phyloP scores from a whole-genome alignment of 1,140 invertebrate genomes.

The Belonocnema kinseyi region DNA sequence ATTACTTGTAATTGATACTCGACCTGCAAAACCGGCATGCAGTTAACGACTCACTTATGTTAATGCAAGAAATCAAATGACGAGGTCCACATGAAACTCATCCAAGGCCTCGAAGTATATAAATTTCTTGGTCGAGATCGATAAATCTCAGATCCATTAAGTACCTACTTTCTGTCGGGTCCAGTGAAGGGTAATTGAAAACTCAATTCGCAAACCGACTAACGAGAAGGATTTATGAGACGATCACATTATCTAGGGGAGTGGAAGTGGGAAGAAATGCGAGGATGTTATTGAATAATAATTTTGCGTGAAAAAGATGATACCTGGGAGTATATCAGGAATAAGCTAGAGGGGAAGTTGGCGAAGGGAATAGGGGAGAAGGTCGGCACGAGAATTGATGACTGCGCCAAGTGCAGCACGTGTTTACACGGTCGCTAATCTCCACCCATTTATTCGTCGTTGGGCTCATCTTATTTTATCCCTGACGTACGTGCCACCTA shows the following conservation, averaged over 20 bases:
- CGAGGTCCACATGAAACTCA: constrained; percentile 16
- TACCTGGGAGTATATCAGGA: not conserved
- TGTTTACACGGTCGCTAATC: constrained; percentile 46
- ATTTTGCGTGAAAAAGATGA: constrained; percentile 28
- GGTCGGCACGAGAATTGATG: constrained; percentile 39
- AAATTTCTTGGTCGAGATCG: constrained; percentile 24
- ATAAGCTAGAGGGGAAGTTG: constrained; percentile 8
- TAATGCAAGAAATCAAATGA: constrained; percentile 8
- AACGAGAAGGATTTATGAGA: constrained; percentile 27
- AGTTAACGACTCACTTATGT: constrained; percentile 23
- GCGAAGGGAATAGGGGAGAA: constrained; percentile 16
- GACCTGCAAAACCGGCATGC: not conserved
- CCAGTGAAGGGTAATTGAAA: constrained; percentile 30
- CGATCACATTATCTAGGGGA: constrained; percentile 15
- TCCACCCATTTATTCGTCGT: constrained; percentile 39
- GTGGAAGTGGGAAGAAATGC: not conserved
- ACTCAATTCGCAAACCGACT: constrained; percentile 23
- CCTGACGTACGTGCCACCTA: constrained; percentile 28
- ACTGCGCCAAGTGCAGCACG: constrained; percentile 34
- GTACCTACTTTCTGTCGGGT: constrained; percentile 25
- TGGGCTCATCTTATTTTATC: constrained; percentile 37
- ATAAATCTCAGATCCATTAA: constrained; percentile 24
- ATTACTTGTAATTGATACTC: constrained; percentile 6
- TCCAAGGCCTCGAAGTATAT: constrained; percentile 6
- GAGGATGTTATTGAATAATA: constrained; percentile 34